These are phyloP conservation scores for Notocelia uddmanniana DNA, from an alignment of 2,888 invertebrate genomes.

Conservation along the genomic window DNA sequence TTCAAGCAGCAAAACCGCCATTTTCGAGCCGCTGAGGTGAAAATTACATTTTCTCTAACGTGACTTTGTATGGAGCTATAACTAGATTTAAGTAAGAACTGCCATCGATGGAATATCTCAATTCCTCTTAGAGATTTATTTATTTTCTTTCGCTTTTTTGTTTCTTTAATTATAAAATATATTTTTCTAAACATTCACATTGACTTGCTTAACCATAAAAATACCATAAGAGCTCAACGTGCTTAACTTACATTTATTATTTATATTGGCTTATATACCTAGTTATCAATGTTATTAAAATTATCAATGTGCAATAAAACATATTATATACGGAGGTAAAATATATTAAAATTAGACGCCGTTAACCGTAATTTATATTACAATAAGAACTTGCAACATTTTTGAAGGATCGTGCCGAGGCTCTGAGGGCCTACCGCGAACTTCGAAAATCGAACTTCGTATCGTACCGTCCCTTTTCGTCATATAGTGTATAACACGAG, in stretches of 20 bases:
- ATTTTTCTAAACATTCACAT: conserved; percentile 21
- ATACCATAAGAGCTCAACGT: too few species aligned
- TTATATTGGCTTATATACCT: background rate
- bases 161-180: conserved; percentile 20
- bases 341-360: conserved; percentile 5
- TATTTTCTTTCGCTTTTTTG: conserved; percentile 3
- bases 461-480: too few species aligned
- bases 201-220: background rate
- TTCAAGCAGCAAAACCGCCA: too few species aligned
- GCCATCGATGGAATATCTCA: background rate
- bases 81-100: background rate
- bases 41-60: too few species aligned
- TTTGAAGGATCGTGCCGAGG: too few species aligned
- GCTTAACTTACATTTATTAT: too few species aligned
- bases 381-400: background rate
- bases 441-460: too few species aligned
- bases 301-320: conserved; percentile 4
- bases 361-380: background rate
- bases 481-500: too few species aligned
- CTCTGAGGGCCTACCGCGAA: too few species aligned
- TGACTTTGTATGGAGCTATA: background rate
- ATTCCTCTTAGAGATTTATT: background rate
- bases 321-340: background rate
- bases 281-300: conserved; percentile 1
- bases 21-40: too few species aligned